Evolutionary conservation across 1,140 invertebrate genomes (phyloP), one percentile per base, ranked within the genome.

Genomic region (Lepidurus arcticus): DNA sequence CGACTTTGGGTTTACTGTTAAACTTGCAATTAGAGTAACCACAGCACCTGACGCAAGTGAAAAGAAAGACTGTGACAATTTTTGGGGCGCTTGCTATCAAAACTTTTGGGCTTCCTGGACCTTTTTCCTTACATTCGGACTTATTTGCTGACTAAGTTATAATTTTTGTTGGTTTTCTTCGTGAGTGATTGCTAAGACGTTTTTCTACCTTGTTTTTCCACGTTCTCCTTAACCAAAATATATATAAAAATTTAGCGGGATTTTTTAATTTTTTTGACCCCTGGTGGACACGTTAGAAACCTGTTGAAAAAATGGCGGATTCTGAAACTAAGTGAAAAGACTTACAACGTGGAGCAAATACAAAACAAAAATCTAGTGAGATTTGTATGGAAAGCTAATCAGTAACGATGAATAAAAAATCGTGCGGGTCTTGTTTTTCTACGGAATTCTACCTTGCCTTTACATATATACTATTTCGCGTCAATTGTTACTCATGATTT

Each of bases 371-470:
- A 65, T 65, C 53, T 65, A 65, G 53, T 65, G 53, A 65, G 53
- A 65, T 65, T 65, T 65, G 53, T 65, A 65, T 65, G 4, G n/a
- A 65, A 65, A 65, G 53, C 53, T 65, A 65, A 65, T 65, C 47
- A 65, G n/a, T 13, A 65, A n/a, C 13, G 21, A 65, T 65, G 53
- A 65, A 65, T n/a, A n/a, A 21, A 65, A 65, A 65, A 34, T n/a
- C 13, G 53, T 65, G 53, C 53, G 53, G 53, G 53, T 65, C 53
- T 21, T 65, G n/a, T 65, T 65, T 65, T 65, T 65, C 53, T 65
- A 65, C 13, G 13, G 21, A 65, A 65, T 7, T 7, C 8, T 65
- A n/a, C 16, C 21, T 16, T 16, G 53, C 16, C 16, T 65, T 65
- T 65, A 13, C 1, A n/a, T 21, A 13, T 65, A 16, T 65, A n/a